phyloP scores from a whole-genome alignment of 64 coral and sea anemone genomes.

The Astreopora myriophthalma region DNA sequence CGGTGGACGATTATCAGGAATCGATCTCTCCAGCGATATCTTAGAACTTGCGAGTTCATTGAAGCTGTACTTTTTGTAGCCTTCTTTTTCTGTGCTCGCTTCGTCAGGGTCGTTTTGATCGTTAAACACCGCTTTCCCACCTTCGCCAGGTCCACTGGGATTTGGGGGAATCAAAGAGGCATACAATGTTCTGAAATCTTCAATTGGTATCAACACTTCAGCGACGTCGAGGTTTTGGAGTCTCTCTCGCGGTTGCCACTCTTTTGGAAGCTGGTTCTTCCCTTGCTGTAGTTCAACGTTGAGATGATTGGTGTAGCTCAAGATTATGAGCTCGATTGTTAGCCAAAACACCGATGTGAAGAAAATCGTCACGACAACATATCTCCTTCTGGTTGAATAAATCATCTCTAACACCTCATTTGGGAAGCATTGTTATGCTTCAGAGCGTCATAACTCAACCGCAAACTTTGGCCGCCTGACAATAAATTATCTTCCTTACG shows the following conservation, averaged over 20 bases:
- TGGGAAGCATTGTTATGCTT: not conserved
- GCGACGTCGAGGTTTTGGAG: not conserved
- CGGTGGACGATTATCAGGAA: constrained; percentile 88
- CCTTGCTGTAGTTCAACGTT: constrained; percentile 47
- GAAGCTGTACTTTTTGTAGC: constrained; percentile 86
- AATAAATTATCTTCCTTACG: not conserved
- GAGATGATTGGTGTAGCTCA: constrained; percentile 77
- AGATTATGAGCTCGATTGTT: constrained; percentile 63
- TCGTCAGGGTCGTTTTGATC: constrained; percentile 16
- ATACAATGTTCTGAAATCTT: constrained; percentile 75
- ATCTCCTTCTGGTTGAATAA: constrained; percentile 71
- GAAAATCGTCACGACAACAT: constrained; percentile 77
- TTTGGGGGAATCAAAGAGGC: constrained; percentile 49
- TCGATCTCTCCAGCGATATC: constrained; percentile 77
- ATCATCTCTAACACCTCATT: constrained; percentile 49
- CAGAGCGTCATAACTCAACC: not conserved
- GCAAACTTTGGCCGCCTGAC: not conserved
- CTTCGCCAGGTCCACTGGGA: constrained; percentile 52
- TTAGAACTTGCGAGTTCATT: constrained; percentile 93
- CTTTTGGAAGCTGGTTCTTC: not conserved
- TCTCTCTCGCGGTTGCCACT: not conserved
- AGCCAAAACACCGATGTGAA: constrained; percentile 91
- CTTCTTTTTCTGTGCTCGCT: constrained; percentile 54
- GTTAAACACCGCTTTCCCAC: constrained; percentile 68
- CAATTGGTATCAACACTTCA: constrained; percentile 27